phyloP scores from a whole-genome alignment of 2,797 vertebrate species.

The Mus caroli region DNA sequence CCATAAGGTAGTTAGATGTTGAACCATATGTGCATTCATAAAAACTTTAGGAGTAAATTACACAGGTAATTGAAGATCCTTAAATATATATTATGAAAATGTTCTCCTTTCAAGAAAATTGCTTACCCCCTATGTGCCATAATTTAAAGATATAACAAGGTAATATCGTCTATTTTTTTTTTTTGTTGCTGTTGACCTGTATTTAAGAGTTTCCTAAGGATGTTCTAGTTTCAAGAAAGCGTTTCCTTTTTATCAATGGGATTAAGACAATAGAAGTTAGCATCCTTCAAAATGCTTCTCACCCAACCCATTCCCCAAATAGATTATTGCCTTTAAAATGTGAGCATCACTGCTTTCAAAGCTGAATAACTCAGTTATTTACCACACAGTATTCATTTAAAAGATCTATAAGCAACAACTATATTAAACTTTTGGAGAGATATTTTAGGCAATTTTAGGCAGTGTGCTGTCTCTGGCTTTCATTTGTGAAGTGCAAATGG shows the following conservation, averaged over 20 bases:
- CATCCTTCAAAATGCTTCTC: not conserved
- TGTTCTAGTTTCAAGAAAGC: constrained; percentile 27
- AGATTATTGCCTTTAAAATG: not conserved
- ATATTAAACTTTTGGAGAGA: not conserved
- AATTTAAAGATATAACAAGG: constrained; percentile 79
- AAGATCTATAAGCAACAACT: not conserved
- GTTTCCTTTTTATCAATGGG: constrained; percentile 12
- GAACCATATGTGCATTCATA: constrained; percentile 70
- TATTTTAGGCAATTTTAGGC: not conserved
- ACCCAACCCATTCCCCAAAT: not conserved
- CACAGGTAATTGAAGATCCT: constrained; percentile 76
- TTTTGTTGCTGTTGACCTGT: constrained; percentile 48
- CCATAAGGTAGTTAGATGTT: constrained; percentile 74
- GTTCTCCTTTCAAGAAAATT: constrained; percentile 77
- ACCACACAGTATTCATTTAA: not conserved
- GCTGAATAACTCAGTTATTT: constrained; percentile 38
- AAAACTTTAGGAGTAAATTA: constrained; percentile 71
- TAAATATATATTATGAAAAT: constrained; percentile 78
- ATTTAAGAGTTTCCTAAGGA: constrained; percentile 50
- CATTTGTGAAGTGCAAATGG: not conserved
- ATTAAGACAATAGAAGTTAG: constrained; percentile 46
- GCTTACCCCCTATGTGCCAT: constrained; percentile 67
- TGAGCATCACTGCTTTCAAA: constrained; percentile 18
- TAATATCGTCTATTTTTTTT: constrained; percentile 72
- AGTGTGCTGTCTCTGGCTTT: not conserved